Percentiles rank a stretch among this genome's conserved stretches.
Conservation (phyloP, 2,113 vertebrate species). For the Syngnathus scovelli region DNA sequence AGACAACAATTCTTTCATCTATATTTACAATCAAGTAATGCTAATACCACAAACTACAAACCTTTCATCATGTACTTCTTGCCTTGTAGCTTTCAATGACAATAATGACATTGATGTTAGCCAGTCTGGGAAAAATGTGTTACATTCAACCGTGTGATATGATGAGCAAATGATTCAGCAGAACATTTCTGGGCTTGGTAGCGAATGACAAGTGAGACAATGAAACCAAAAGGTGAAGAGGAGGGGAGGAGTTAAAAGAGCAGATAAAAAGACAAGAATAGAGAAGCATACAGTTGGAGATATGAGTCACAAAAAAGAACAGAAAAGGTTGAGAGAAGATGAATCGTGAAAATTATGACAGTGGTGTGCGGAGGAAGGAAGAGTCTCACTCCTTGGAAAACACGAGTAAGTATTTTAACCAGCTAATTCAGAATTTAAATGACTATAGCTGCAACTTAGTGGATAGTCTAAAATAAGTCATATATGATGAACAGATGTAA, state of each 20-base stretch:
- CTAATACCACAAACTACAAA: not conserved
- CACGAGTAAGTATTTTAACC: conserved; percentile 20
- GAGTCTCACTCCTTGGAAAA: not conserved
- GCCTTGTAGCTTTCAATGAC: not conserved
- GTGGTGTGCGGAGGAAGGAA: not conserved
- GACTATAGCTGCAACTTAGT: no score
- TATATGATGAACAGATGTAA: not conserved
- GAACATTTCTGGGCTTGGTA: not conserved
- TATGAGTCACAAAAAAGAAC: conserved; percentile 1
- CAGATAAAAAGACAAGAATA: conserved; percentile 22
- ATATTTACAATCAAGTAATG: not conserved
- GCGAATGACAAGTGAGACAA: not conserved
- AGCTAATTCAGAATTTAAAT: not conserved
- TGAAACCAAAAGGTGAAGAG: conserved; percentile 6
- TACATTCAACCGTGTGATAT: not conserved
- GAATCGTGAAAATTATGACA: not conserved
- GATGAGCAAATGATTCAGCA: not conserved
- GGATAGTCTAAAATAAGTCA: not conserved
- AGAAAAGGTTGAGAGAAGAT: not conserved
- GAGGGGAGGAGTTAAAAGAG: conserved; percentile 34
- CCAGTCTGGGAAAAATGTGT: not conserved
- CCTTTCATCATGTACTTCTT: no score
- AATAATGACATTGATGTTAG: not conserved
- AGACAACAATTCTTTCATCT: not conserved
- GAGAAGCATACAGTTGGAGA: not conserved